Percentiles rank a stretch among this genome's conserved stretches.
Conservation (phyloP, 2,888 invertebrate species). For the Baccha elongata region DNA sequence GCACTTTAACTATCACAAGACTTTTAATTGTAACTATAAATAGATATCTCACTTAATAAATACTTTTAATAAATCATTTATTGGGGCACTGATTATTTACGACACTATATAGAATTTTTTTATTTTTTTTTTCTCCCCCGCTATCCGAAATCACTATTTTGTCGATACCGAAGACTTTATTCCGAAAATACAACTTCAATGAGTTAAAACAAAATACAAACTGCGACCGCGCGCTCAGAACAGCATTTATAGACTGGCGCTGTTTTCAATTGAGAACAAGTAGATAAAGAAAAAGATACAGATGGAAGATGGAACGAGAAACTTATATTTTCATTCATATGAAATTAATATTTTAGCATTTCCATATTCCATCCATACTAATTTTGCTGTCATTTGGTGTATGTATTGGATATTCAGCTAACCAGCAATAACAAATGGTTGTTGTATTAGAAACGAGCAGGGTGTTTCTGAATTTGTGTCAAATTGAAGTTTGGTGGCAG, state of each 20-base stretch:
- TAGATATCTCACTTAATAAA: background rate
- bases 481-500: background rate
- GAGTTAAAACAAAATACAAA: background rate
- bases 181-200: conserved; percentile 59
- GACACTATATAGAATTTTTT: conserved; percentile 26
- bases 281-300: conserved; percentile 49
- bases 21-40: conserved; percentile 25
- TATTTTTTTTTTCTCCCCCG: conserved; percentile 21
- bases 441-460: background rate
- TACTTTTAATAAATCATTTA: background rate
- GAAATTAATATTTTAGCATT: background rate
- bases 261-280: conserved; percentile 46
- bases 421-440: background rate
- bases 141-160: conserved; percentile 38
- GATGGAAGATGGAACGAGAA: conserved; percentile 19
- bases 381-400: background rate
- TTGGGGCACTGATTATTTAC: conserved; percentile 25
- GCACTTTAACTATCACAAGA: conserved; percentile 18
- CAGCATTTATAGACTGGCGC: conserved; percentile 48
- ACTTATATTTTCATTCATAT: no score
- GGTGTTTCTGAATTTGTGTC: background rate
- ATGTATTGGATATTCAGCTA: conserved; percentile 8
- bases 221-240: conserved; percentile 72
- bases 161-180: conserved; percentile 56
- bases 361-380: background rate